phyloP scores from a whole-genome alignment of 2,113 vertebrate species.

The Strix aluco region DNA sequence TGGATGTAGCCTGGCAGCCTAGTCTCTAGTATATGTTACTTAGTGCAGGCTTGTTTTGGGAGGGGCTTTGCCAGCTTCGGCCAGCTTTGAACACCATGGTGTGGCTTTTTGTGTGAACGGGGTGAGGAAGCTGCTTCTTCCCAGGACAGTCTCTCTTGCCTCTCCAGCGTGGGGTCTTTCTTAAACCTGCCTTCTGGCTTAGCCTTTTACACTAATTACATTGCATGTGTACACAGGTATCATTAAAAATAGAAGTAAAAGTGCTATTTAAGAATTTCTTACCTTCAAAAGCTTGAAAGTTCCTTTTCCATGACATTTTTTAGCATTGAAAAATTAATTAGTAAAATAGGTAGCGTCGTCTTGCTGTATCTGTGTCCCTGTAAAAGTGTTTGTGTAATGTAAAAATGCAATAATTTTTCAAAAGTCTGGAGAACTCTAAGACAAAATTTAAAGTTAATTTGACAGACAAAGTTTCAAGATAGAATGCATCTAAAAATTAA shows the following conservation, averaged over 20 bases:
- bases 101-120: neutral
- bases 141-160: neutral
- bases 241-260: neutral
- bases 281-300: neutral
- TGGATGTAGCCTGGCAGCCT: neutral
- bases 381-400: neutral
- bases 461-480: neutral
- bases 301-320: neutral
- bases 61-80: neutral
- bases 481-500: rapidly evolving
- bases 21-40: rapidly evolving
- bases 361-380: neutral
- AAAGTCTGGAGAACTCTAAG: neutral
- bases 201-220: neutral
- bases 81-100: neutral
- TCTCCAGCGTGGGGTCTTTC: neutral
- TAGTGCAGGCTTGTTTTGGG: neutral
- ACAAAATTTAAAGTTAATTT: neutral
- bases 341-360: rapidly evolving
- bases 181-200: neutral
- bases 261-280: neutral
- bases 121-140: neutral
- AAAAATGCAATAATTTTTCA: neutral
- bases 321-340: neutral
- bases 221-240: no score